phyloP scores from a whole-genome alignment of 2,888 invertebrate genomes.

The Hirtodrosophila alboralis region DNA sequence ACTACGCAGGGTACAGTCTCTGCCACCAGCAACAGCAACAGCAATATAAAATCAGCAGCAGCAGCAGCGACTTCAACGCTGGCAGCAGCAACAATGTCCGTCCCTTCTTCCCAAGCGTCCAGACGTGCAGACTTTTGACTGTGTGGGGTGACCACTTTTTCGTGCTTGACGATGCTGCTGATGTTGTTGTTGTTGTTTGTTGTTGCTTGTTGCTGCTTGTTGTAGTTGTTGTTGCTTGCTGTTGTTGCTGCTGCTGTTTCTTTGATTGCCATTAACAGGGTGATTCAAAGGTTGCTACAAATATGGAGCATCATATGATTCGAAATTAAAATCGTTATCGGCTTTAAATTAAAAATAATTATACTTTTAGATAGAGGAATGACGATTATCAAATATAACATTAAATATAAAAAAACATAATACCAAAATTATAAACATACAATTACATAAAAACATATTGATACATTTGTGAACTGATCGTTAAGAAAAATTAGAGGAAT shows the following conservation, averaged over 20 bases:
- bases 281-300: conserved; percentile 22
- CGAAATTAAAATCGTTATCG: too few species aligned
- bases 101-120: conserved; percentile 62
- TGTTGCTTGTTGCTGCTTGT: conserved; percentile 74
- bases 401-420: too few species aligned
- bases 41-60: conserved; percentile 38
- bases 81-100: conserved; percentile 65
- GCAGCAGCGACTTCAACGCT: conserved; percentile 44
- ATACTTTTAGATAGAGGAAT: too few species aligned
- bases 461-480: too few species aligned
- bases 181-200: conserved; percentile 32
- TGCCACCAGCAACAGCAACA: conserved; percentile 55
- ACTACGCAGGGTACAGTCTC: conserved; percentile 70
- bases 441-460: too few species aligned
- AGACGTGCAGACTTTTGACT: conserved; percentile 77
- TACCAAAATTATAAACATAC: too few species aligned
- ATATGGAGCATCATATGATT: too few species aligned
- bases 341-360: too few species aligned
- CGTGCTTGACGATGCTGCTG: conserved; percentile 63
- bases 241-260: conserved; percentile 61
- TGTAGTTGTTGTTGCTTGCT: conserved; percentile 49
- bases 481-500: too few species aligned
- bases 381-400: too few species aligned
- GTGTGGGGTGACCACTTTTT: conserved; percentile 77
- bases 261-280: conserved; percentile 73